These are phyloP conservation scores for Climacteris rufus DNA, from an alignment of 2,113 vertebrate species.

Conservation along the genomic window DNA sequence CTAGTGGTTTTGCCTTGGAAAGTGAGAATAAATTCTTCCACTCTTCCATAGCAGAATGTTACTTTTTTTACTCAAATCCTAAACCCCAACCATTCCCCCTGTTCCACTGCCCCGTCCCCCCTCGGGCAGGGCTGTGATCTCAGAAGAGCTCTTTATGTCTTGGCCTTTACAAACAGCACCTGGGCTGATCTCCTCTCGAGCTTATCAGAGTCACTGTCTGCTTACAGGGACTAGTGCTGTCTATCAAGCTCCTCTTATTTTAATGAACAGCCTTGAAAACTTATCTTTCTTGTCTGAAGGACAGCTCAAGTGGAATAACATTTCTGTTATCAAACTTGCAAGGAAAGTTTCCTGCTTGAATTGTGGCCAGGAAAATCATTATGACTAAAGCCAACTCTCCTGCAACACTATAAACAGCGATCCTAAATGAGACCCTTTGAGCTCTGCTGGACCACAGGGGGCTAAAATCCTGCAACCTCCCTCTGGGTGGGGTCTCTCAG, in stretches of 20 bases:
- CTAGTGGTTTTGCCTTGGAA: neutral
- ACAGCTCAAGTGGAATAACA: neutral
- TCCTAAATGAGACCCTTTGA: neutral
- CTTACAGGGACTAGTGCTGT: neutral
- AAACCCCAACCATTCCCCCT: neutral
- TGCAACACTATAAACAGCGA: neutral
- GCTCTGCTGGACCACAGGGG: neutral
- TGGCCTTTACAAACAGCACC: neutral
- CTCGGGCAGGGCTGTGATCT: neutral
- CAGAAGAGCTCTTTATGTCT: neutral
- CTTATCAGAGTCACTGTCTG: neutral
- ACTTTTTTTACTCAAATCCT: neutral
- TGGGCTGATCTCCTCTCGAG: neutral
- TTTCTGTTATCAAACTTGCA: neutral
- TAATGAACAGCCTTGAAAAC: neutral
- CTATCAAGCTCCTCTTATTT: neutral
- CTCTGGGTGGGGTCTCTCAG: neutral
- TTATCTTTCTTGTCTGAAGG: neutral
- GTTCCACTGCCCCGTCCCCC: neutral
- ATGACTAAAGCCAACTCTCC: neutral
- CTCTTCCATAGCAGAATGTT: neutral
- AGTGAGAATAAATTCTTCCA: neutral
- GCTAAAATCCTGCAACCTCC: neutral
- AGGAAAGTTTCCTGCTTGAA: neutral
- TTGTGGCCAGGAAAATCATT: neutral